Evolutionary conservation across 2,797 vertebrate genomes (phyloP), one percentile per base, ranked within the genome.

Genomic region (Podargus strigoides): DNA sequence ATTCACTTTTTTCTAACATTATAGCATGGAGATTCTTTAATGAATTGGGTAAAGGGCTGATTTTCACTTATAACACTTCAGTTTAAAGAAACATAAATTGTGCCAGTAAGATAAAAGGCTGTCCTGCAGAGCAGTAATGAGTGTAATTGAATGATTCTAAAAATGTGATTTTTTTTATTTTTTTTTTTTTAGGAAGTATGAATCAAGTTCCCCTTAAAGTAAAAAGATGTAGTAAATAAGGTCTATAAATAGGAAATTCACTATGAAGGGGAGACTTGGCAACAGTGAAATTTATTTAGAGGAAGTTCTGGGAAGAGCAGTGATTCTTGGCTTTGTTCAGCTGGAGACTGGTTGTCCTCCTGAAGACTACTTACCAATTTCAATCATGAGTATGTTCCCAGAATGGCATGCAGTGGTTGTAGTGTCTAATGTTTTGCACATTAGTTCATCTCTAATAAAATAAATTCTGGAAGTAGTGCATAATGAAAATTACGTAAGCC

Each of bases 221-320:
- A 56, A 75, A 63, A 78, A 49, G 7, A 10, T 11, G 10, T 6
- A 41, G 26, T 69, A 62, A 83, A 59, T 41, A 47, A 3, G 3
- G 30, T 55, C 21, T 15, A 46, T 52, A 79, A 63, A 36, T 63
- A 8, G 37, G 41, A 34, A 56, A 44, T 6, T 64, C 5, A 12
- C 22, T 78, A 5, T 21, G 11, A 68, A 49, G 21, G 20, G 34
- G 39, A 42, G 11, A 60, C 24, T 67, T 0, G 0, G 27, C 22
- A 89, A 36, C 1, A 5, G 10, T 74, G 14, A 56, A 77, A 74
- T 7, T 26, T 24, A 42, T 64, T 42, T 46, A 36, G 36, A 80
- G 30, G 53, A 85, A 76, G 44, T 74, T 60, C 36, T 69, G 44
- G 10, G 7, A 56, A 49, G 10, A 21, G 9, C 77, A 7, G 19